These are phyloP conservation scores for Pristionchus maxplancki DNA, from an alignment of 2,888 invertebrate genomes.

Conservation along the genomic window DNA sequence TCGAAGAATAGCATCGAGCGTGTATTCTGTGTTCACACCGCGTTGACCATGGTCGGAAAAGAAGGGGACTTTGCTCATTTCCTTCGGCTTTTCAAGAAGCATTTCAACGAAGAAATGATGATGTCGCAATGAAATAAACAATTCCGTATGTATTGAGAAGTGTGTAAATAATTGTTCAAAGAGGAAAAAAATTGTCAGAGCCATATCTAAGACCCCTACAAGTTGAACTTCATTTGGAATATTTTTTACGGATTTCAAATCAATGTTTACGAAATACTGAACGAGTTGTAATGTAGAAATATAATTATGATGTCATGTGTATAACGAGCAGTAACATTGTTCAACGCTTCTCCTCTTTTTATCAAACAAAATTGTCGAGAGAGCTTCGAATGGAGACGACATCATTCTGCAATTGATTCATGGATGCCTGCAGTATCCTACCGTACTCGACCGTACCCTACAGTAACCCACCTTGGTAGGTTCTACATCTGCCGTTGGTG, in stretches of 20 bases:
- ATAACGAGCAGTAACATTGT: background rate
- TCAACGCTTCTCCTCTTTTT: background rate
- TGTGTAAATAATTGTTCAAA: too few relatives aligned
- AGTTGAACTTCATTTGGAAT: too few relatives aligned
- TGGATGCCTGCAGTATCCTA: background rate
- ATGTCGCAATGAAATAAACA: too few relatives aligned
- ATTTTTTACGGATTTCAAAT: too few relatives aligned
- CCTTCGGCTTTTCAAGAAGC: background rate
- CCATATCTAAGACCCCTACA: too few relatives aligned
- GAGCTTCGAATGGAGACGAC: background rate
- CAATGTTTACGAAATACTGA: background rate
- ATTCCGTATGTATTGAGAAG: too few relatives aligned
- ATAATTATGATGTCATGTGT: background rate
- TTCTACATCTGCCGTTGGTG: background rate
- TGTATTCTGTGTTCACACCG: background rate
- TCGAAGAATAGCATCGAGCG: background rate
- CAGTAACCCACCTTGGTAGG: background rate
- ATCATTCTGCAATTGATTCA: background rate
- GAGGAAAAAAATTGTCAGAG: too few relatives aligned
- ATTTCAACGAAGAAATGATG: background rate
- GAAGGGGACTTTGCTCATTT: background rate
- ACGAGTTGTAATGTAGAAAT: background rate
- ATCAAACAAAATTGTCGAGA: background rate
- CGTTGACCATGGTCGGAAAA: background rate
- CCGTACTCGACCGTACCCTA: background rate